Conservation (phyloP, 1,140 invertebrate genomes). For the Copidosoma floridanum region DNA sequence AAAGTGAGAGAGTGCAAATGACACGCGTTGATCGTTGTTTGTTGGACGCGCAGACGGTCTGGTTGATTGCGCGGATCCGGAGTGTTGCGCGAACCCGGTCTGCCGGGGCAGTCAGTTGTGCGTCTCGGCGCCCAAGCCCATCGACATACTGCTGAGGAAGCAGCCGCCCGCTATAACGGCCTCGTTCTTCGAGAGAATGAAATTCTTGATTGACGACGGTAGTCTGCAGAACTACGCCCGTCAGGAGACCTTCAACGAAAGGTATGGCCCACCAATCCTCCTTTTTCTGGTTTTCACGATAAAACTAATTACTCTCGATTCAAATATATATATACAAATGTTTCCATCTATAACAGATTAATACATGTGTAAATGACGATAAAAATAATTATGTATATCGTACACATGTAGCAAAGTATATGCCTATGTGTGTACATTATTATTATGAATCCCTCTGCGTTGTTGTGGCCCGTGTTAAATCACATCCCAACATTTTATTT, state of each 20-base stretch:
- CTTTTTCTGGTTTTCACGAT: not conserved
- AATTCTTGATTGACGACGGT: conserved; percentile 96
- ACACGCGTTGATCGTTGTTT: no score
- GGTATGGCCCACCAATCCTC: conserved; percentile 68
- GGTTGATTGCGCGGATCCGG: conserved; percentile 94
- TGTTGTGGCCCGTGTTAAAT: conserved; percentile 75
- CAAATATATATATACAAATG: no score
- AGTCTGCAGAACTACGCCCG: conserved; percentile 96
- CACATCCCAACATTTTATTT: conserved; percentile 58
- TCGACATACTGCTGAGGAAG: conserved; percentile 89
- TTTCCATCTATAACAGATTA: no score
- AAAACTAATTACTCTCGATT: no score
- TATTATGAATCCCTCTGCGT: no score
- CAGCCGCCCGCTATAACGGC: conserved; percentile 94
- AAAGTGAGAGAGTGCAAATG: no score
- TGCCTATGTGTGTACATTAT: no score
- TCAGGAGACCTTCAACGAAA: conserved; percentile 93
- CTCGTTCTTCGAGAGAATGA: conserved; percentile 97
- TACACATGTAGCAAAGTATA: no score
- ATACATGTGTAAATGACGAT: no score
- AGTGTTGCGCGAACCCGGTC: conserved; percentile 82
- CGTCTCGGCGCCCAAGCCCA: conserved; percentile 87
- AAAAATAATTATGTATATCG: no score
- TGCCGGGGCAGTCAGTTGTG: conserved; percentile 87
- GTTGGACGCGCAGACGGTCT: conserved; percentile 88